Base-by-base conservation (phyloP, 2,797 vertebrate genomes). In the Tragopan temminckii region DNA sequence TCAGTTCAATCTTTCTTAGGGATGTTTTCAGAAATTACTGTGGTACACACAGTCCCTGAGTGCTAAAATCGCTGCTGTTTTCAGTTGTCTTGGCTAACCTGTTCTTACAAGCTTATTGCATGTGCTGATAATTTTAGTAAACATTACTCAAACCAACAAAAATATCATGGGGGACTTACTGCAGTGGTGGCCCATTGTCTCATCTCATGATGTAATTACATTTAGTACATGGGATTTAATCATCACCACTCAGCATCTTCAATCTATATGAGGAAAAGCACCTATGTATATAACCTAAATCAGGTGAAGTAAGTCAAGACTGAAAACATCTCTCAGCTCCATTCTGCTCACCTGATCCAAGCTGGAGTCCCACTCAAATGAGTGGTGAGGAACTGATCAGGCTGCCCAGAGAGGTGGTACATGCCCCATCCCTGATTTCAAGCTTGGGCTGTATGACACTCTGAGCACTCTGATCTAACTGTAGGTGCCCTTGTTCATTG, bases 281-380 rank as follows among this genome's bases (percentile, higher is more conserved):
- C 5, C 5, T 33, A 5, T 17, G 33, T 63, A 12, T 19, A 40
- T 40, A 55, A 86, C 18, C 21, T 29, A 3, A 40, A 25, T n/a
- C 12, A 19, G 11, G 7, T 36, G 82, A 48, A 31, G 55, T 80
- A 63, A 75, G 46, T 74, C 0, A 0, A 19, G 18, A 14, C 5
- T 59, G 38, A 70, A 74, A 77, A 21, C n/a, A 43, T 20, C 12
- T 25, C 80, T 76, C 82, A 63, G 16, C 14, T 88, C 31, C 64
- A 50, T 61, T 40, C 45, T 29, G 16, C 45, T 93, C 50, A 48
- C 18, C 23, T 68, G 61, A 87, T 68, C n/a, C 29, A 69, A 71
- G 29, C 7, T 63, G 27, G 0, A 8, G 11, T 55, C n/a, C 18
- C 25, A 35, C 55, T 81, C 67, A 76, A 29, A 52, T 29, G 27